Conservation (phyloP, 2,888 invertebrate species). For the Busseola fusca region DNA sequence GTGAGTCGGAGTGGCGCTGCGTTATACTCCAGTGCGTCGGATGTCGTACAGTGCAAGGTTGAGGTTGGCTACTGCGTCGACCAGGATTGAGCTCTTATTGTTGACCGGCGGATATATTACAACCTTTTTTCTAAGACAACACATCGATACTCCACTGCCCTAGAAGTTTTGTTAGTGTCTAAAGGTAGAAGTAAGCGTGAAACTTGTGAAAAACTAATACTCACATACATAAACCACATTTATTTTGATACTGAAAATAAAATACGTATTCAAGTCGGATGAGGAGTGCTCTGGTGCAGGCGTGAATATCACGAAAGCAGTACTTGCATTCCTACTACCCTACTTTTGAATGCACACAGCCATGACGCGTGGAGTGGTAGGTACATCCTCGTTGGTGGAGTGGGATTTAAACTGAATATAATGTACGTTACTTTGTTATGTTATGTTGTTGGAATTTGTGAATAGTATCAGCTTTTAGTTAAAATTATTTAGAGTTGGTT, state of each 20-base stretch:
- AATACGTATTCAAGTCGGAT: constrained; percentile 26
- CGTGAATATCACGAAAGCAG: constrained; percentile 37
- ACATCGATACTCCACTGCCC: neutral
- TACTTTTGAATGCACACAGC: constrained; percentile 46
- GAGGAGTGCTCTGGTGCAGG: constrained; percentile 24
- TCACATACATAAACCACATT: constrained; percentile 6
- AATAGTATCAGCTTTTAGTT: constrained; percentile 23
- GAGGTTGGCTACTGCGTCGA: too few relatives aligned
- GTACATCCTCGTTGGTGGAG: constrained; percentile 31
- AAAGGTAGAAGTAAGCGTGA: neutral
- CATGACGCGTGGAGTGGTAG: constrained; percentile 36
- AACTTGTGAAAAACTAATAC: neutral
- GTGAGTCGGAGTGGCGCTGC: too few relatives aligned
- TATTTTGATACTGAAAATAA: constrained; percentile 29
- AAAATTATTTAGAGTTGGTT: neutral
- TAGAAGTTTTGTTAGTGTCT: neutral
- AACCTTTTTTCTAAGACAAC: neutral
- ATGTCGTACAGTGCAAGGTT: too few relatives aligned
- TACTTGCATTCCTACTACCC: constrained; percentile 43
- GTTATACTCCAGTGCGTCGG: too few relatives aligned
- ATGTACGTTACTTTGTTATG: constrained; percentile 46
- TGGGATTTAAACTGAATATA: constrained; percentile 48
- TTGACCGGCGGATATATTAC: too few relatives aligned
- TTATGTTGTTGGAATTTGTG: constrained; percentile 24
- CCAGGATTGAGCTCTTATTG: too few relatives aligned